phyloP scores from a whole-genome alignment of 1,140 invertebrate genomes.

The Drosophila baimaii region DNA sequence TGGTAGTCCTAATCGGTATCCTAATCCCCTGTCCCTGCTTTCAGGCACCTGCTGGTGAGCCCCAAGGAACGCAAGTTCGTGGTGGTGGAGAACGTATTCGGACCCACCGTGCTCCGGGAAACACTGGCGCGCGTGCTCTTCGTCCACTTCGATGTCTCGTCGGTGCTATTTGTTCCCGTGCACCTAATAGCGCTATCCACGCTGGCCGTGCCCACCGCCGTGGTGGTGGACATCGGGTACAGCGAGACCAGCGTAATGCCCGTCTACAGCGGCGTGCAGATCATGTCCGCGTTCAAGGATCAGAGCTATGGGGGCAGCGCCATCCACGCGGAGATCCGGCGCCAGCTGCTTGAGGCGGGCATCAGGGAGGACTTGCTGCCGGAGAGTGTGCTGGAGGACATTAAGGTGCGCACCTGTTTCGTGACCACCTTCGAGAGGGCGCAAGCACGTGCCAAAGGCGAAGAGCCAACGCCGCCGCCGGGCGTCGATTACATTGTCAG shows the following conservation, averaged over 20 bases:
- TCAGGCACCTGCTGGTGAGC: conserved; percentile 93
- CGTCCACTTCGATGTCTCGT: conserved; percentile 94
- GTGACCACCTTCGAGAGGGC: conserved; percentile 91
- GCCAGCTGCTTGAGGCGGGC: conserved; percentile 83
- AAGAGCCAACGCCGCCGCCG: conserved; percentile 85
- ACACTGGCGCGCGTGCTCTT: conserved; percentile 96
- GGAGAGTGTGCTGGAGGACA: conserved; percentile 88
- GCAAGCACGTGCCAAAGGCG: conserved; percentile 85
- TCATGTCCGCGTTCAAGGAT: conserved; percentile 92
- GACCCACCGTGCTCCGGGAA: conserved; percentile 92
- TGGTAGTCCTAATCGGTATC: conserved; percentile 26
- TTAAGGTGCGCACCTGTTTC: conserved; percentile 92
- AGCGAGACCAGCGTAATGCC: conserved; percentile 92
- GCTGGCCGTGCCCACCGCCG: conserved; percentile 90
- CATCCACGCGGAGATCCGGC: conserved; percentile 87
- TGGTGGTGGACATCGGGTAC: conserved; percentile 95
- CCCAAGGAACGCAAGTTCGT: conserved; percentile 96
- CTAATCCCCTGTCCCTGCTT: conserved; percentile 9
- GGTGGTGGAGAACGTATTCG: conserved; percentile 94
- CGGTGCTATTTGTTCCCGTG: conserved; percentile 89
- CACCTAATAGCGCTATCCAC: conserved; percentile 92
- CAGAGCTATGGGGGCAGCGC: conserved; percentile 89
- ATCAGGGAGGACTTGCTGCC: conserved; percentile 85
- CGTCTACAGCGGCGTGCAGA: conserved; percentile 92
- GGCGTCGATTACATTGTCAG: conserved; percentile 89